Percentiles rank a stretch among this genome's conserved stretches.
These are phyloP conservation scores for Erebia palarica DNA, from an alignment of 2,888 invertebrate species.

Conservation along the genomic window DNA sequence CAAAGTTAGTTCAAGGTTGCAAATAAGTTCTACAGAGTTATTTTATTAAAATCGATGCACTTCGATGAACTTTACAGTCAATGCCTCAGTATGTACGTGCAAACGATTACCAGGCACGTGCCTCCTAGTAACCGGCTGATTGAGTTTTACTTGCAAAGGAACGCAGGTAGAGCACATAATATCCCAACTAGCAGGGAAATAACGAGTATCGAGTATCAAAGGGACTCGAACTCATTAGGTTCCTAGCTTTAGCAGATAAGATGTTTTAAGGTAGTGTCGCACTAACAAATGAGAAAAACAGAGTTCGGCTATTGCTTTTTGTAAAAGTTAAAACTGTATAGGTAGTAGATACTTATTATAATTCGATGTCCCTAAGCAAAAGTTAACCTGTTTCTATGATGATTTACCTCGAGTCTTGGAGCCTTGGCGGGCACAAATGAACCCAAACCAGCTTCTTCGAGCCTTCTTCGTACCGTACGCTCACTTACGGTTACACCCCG, in stretches of 20 bases:
- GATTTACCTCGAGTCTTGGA: too few species aligned
- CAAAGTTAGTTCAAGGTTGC: too few species aligned
- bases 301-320: too few species aligned
- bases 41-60: not conserved
- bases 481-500: too few species aligned
- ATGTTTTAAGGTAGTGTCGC: not conserved
- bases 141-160: not conserved
- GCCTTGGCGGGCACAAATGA: too few species aligned
- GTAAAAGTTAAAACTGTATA: too few species aligned
- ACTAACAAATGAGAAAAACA: not conserved
- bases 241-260: slow-evolving; percentile 4
- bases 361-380: too few species aligned
- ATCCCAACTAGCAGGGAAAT: slow-evolving; percentile 8
- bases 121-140: not conserved
- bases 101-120: slow-evolving; percentile 5
- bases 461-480: too few species aligned
- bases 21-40: too few species aligned
- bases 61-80: not conserved
- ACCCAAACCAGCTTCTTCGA: too few species aligned
- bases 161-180: not conserved
- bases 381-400: too few species aligned
- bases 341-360: too few species aligned
- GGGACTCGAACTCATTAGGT: slow-evolving; percentile 13
- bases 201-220: slow-evolving; percentile 23
- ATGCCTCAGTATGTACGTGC: not conserved